Evolutionary conservation across 2,797 vertebrate genomes (phyloP).

Genomic region (Tachyglossus aculeatus): DNA sequence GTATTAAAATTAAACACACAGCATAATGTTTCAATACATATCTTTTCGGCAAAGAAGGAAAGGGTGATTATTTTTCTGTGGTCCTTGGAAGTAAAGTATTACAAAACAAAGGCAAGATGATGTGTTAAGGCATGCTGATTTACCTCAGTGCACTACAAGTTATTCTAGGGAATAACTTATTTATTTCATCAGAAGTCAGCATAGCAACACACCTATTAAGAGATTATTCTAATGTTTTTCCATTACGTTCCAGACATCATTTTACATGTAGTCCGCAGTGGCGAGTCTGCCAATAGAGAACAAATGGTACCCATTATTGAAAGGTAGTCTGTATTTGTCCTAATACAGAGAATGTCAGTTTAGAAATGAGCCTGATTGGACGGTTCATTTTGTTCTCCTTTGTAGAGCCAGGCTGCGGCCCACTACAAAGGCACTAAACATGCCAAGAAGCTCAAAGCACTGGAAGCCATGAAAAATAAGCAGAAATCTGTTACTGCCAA

Average conservation of each 20-base stretch:
- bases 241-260: conserved; percentile 65
- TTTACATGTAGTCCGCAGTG: conserved; percentile 48
- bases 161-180: background rate
- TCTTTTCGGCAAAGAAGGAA: background rate
- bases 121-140: background rate
- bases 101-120: background rate
- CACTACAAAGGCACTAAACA: conserved; percentile 99
- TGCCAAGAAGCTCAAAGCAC: conserved; percentile 98
- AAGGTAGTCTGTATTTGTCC: conserved; percentile 81
- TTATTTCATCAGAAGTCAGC: background rate
- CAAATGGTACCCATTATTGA: conserved; percentile 78
- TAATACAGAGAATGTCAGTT: conserved; percentile 81
- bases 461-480: conserved; percentile 94
- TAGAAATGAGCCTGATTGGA: conserved; percentile 84
- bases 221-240: conserved; percentile 15
- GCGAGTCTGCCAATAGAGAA: conserved; percentile 40
- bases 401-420: conserved; percentile 97
- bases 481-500: conserved; percentile 86
- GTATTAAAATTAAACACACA: background rate
- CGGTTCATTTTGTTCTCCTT: conserved; percentile 86
- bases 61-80: background rate
- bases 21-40: background rate
- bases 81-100: background rate
- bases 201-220: conserved; percentile 9
- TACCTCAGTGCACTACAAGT: background rate